Base-by-base conservation (phyloP, 2,888 invertebrate species). In the Ichneumoninae sp. region DNA sequence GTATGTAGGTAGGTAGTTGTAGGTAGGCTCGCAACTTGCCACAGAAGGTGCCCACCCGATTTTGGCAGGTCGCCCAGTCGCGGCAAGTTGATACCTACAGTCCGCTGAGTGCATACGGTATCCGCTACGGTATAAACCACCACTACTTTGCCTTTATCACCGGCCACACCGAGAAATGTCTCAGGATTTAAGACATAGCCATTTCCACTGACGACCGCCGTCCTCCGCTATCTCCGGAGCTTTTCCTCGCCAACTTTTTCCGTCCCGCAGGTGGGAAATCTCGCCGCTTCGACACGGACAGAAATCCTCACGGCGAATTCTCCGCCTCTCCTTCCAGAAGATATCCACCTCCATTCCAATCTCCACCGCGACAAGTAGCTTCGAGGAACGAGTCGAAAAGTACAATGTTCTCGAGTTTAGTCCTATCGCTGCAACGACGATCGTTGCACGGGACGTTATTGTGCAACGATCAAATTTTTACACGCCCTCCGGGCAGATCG, bases 11-110 rank as follows among this genome's bases (percentile, higher is more conserved):
- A 36, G 71, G 54, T 16, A 57, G 71, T 52, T 16, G 36, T 13
- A 65, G 13, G 75, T 33, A 30, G 19, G 40, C 30, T 50, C 60
- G 52, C 5, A 54, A 30, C 26, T 26, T 2, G 22, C 50, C 68
- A 47, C 57, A 10, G 60, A 22, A 26, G 68, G 47, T 73, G 82
- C 30, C n/a, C 26, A 73, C 30, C 68, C 19, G 69, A 73, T 74
- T 78, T 83, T 83, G 83, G 83, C 83, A 74, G 74, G 54, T 3
- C 52, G 78, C 78, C 78, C 74, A 78, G 44, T 68, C 44, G 73
- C 73, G 60, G 57, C 83, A 16, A 60, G 69, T 52, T 44, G 52
- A 57, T 57, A 57, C 44, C 16, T 81, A 52, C 22, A 33, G 66
- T 3, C 16, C 52, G 54, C 78, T 52, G 63, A 40, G 74, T n/a